Evolutionary conservation across 1,140 invertebrate genomes (phyloP).

Genomic region (Drosophila ambigua): DNA sequence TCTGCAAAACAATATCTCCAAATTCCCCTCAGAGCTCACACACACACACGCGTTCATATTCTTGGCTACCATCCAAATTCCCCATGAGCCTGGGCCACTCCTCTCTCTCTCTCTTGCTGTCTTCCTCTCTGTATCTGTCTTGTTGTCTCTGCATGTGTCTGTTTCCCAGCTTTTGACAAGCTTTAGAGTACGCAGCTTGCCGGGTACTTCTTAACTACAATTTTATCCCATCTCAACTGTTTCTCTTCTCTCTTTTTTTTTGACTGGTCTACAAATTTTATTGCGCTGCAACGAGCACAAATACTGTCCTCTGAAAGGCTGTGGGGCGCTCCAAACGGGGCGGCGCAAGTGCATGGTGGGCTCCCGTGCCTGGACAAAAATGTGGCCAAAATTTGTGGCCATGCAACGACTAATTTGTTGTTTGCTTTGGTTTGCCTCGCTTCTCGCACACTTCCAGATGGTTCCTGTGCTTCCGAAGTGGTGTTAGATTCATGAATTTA

Average conservation of each 20-base stretch:
- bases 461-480: too few species aligned
- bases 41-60: constrained; percentile 21
- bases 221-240: constrained; percentile 21
- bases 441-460: background rate
- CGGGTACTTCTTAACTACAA: constrained; percentile 21
- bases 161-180: background rate
- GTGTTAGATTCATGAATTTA: too few species aligned
- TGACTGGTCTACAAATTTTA: constrained; percentile 39
- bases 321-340: background rate
- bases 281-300: constrained; percentile 34
- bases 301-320: too few species aligned
- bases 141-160: background rate
- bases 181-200: too few species aligned
- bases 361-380: constrained; percentile 8
- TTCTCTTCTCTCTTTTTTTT: constrained; percentile 10
- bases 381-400: constrained; percentile 32
- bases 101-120: background rate
- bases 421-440: constrained; percentile 6
- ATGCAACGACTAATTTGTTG: constrained; percentile 1
- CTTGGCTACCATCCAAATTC: constrained; percentile 16
- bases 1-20: constrained; percentile 20
- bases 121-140: background rate
- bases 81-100: constrained; percentile 20
- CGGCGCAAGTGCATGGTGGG: too few species aligned
- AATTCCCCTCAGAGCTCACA: constrained; percentile 31